Evolutionary conservation across 1,140 invertebrate genomes (phyloP), one percentile per base, ranked within the genome.

Genomic region (Nephotettix cincticeps): DNA sequence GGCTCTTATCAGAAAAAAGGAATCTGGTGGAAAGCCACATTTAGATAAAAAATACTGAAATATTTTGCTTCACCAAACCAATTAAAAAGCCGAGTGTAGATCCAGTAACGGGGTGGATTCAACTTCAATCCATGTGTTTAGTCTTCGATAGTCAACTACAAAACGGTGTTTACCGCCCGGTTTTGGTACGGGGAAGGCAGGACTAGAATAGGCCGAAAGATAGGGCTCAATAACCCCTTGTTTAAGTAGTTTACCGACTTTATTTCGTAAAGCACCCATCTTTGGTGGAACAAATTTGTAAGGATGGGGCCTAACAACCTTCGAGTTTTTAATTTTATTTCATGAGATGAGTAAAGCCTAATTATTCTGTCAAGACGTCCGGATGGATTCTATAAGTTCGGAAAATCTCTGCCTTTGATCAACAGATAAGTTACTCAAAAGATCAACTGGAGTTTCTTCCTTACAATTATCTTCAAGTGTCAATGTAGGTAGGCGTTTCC

Each of bases 211-310:
- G 17, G 19, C 32, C 1, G 25, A 65, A 1, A 13, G 19, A 29
- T 14, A 21, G 13, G 19, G 23, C 17, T 65, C 27, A 30, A 65
- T 65, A 1, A 30, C 40, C 11, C 25, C 63, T 17, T 65, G n/a
- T 43, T 65, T 4, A 25, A 65, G 28, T 17, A 65, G 29, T 30
- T 65, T 17, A 1, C 17, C 9, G 4, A 30, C 30, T 14, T 19
- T 65, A 19, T 11, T 30, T 36, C 29, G 14, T 3, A 61, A 23
- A 61, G 25, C 17, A 17, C 4, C 63, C 63, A 28, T 30, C n/a
- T 36, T 65, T 1, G 40, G 29, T 65, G 63, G 23, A 25, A 19
- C 40, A 21, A 29, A 65, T 65, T 65, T 30, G 32, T 65, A 65
- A 36, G 63, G 63, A 43, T 21, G 29, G 1, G 19, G 4, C 1